These are phyloP conservation scores for Amblyornis subalaris DNA, from an alignment of 2,113 vertebrate species.

Conservation along the genomic window DNA sequence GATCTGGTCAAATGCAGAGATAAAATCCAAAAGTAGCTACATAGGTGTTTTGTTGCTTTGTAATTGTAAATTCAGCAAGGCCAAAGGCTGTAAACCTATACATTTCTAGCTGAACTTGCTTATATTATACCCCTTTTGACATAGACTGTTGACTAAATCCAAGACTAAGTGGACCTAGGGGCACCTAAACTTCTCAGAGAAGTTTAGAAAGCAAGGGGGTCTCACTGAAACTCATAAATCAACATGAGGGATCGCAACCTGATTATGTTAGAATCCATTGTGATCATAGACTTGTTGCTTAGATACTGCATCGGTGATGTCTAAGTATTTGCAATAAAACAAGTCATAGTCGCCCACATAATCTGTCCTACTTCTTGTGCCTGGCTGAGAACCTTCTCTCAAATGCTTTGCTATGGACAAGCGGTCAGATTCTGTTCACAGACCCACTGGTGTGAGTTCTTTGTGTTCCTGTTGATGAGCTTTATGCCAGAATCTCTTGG, in stretches of 20 bases:
- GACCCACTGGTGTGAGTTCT: background rate
- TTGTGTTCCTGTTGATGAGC: fast-evolving
- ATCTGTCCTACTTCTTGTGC: background rate
- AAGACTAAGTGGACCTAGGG: background rate
- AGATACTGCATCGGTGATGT: background rate
- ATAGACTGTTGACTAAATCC: background rate
- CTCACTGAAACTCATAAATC: fast-evolving
- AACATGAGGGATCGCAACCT: background rate
- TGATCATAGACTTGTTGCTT: background rate
- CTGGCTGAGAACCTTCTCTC: background rate
- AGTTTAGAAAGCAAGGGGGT: background rate
- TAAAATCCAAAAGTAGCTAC: background rate
- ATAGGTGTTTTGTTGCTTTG: background rate
- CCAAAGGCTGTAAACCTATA: background rate
- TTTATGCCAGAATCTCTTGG: background rate
- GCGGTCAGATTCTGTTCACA: background rate
- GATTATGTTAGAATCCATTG: background rate
- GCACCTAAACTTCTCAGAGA: too few species aligned
- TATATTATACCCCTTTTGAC: background rate
- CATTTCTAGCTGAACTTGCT: background rate
- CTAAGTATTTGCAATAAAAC: background rate
- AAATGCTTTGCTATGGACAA: background rate
- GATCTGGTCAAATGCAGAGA: background rate
- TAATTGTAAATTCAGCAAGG: background rate
- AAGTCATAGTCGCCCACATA: background rate